Base-by-base conservation (phyloP, 2,888 invertebrate genomes). In the Hypselothyrea guttata region DNA sequence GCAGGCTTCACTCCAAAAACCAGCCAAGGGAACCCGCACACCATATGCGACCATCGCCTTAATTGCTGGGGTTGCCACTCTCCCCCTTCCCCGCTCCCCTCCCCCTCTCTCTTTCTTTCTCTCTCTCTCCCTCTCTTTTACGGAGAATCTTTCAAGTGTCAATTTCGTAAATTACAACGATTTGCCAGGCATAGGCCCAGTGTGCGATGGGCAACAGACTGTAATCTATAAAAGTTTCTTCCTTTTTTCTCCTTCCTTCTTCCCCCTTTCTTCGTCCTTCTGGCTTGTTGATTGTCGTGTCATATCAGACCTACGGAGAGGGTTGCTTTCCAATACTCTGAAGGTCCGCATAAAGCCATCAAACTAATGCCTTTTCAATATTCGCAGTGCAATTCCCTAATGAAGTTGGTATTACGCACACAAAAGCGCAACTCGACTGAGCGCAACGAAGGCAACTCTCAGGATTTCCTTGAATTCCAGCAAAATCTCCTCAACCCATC, bases 81-180 rank as follows among this genome's bases (percentile, higher is more conserved):
- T 44, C 27, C 31, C 2, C 22, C 5, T 22, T 5, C 22, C 22
- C 22, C 22, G 5, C 22, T 5, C 22, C 3, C 31, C 38, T 45
- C 16, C n/a, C n/a, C n/a, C n/a, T n/a, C n/a, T n/a, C n/a, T n/a
- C n/a, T n/a, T n/a, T n/a, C n/a, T n/a, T n/a, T n/a, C n/a, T n/a
- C n/a, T n/a, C n/a, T n/a, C n/a, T n/a, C n/a, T n/a, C n/a, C n/a
- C n/a, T n/a, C n/a, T n/a, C 38, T 12, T 41, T 8, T 13, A 47
- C 48, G 49, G 62, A 31, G 65, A 73, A 68, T 82, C 83, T 75
- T 79, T 83, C 60, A 72, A 83, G 81, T 83, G 81, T 84, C 81
- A 82, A 82, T 82, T 82, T 82, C 84, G 84, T 83, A 83, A 81
- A 82, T 82, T 82, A 81, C 81, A 81, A 71, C 81, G 75, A 81